Conservation (phyloP, 1,140 invertebrate genomes). For the Cydia strobilella region DNA sequence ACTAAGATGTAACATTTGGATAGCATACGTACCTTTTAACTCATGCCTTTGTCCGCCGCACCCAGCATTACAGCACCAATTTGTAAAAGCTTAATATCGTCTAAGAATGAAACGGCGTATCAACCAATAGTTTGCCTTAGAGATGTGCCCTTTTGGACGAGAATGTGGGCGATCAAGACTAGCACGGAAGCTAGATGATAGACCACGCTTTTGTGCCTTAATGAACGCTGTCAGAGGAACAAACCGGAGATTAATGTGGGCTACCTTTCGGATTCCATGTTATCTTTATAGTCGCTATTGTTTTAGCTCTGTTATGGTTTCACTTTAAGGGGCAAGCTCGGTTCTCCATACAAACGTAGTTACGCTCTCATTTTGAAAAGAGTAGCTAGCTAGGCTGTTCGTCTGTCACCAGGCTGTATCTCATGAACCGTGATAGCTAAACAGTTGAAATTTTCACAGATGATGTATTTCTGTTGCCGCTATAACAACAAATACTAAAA, state of each 20-base stretch:
- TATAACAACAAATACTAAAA: no score
- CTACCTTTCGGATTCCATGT: slow-evolving; percentile 56
- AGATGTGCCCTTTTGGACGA: background rate
- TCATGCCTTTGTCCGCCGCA: slow-evolving; percentile 50
- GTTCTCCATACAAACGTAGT: no score
- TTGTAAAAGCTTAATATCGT: slow-evolving; percentile 49
- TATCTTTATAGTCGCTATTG: slow-evolving; percentile 61
- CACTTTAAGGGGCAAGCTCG: no score
- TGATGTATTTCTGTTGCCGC: no score
- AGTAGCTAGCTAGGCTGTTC: no score
- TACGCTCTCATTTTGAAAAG: no score
- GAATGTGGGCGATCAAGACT: slow-evolving; percentile 25
- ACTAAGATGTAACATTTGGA: no score
- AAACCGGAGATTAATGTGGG: slow-evolving; percentile 66
- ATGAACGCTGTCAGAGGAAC: slow-evolving; percentile 71
- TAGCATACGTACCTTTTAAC: slow-evolving; percentile 10
- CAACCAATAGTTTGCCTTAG: background rate
- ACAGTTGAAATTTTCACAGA: no score
- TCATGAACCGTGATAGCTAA: no score
- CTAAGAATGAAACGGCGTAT: background rate
- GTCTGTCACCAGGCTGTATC: no score
- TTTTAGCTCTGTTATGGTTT: slow-evolving; percentile 55
- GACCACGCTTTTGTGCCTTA: slow-evolving; percentile 68
- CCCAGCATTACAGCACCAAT: slow-evolving; percentile 56
- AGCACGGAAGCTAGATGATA: slow-evolving; percentile 66